Conservation (phyloP, 2,797 vertebrate genomes). For the Chiroxiphia lanceolata region DNA sequence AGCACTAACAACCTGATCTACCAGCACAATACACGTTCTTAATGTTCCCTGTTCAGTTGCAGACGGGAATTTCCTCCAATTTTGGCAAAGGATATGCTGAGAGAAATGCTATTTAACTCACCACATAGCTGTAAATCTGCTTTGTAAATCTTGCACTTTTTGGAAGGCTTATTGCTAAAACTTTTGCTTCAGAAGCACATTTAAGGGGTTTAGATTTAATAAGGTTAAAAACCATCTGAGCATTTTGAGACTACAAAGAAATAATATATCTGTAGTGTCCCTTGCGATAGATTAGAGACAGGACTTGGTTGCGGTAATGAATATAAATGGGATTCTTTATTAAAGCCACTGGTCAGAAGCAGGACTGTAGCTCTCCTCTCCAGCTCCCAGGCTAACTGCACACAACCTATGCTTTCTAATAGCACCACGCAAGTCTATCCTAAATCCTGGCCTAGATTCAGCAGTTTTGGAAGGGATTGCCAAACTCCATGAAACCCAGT, state of each 20-base stretch:
- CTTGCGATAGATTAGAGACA: conserved; percentile 58
- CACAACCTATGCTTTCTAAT: conserved; percentile 4
- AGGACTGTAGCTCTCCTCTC: conserved; percentile 6
- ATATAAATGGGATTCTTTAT: conserved; percentile 64
- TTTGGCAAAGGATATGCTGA: conserved; percentile 19
- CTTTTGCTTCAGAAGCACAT: conserved; percentile 61
- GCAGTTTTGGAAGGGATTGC: conserved; percentile 37
- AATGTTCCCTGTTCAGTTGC: neutral
- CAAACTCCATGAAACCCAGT: neutral
- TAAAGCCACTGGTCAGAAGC: conserved; percentile 61
- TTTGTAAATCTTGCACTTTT: conserved; percentile 48
- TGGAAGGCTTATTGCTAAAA: conserved; percentile 47
- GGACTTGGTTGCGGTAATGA: conserved; percentile 45
- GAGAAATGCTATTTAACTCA: conserved; percentile 19
- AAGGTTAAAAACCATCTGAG: conserved; percentile 62
- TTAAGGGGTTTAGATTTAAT: conserved; percentile 50
- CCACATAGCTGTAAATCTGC: conserved; percentile 16
- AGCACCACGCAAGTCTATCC: neutral
- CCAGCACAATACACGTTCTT: neutral
- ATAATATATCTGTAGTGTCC: conserved; percentile 49
- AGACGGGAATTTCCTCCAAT: conserved; percentile 13
- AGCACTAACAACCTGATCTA: neutral
- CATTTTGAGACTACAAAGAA: conserved; percentile 55
- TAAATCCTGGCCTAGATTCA: conserved; percentile 53
- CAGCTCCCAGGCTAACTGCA: conserved; percentile 32